A percentile compares a stretch with the other conserved stretches of the same genome.
These are phyloP conservation scores for Thalpophila matura DNA, from an alignment of 2,888 invertebrate genomes.

Conservation along the genomic window DNA sequence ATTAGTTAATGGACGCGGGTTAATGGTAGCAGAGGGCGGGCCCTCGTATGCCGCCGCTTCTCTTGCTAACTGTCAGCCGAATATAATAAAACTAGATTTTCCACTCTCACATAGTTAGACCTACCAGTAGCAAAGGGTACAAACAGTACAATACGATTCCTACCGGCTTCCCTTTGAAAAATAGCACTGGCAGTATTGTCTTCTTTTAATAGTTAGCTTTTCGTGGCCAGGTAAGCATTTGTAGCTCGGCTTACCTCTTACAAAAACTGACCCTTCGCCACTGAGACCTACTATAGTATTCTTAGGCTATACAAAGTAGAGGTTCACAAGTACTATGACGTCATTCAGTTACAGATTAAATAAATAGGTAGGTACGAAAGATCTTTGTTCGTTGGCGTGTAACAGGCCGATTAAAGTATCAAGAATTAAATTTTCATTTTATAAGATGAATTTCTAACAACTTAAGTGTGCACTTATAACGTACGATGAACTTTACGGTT, in stretches of 20 bases:
- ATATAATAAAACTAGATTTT: conserved; percentile 58
- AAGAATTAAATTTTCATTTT: conserved; percentile 11
- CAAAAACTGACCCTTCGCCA: too few relatives aligned
- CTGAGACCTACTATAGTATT: conserved; percentile 3
- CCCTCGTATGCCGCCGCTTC: conserved; percentile 62
- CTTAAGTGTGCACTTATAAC: not conserved
- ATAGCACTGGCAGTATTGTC: too few relatives aligned
- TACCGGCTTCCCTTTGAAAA: too few relatives aligned
- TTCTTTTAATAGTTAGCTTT: too few relatives aligned
- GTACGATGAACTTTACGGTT: conserved; percentile 7
- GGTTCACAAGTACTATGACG: not conserved
- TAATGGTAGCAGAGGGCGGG: conserved; percentile 73
- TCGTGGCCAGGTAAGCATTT: too few relatives aligned
- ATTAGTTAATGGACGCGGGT: conserved; percentile 85
- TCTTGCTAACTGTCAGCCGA: conserved; percentile 43
- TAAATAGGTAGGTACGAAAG: conserved; percentile 9
- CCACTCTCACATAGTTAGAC: conserved; percentile 27
- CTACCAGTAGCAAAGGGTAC: too few relatives aligned
- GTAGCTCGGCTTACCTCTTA: too few relatives aligned
- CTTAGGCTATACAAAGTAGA: not conserved
- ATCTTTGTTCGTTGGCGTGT: conserved; percentile 2
- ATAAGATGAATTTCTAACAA: not conserved
- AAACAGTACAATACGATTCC: too few relatives aligned
- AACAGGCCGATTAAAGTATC: conserved; percentile 22
- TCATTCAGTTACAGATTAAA: conserved; percentile 1